Percentiles rank a stretch among this genome's conserved stretches.
These are phyloP conservation scores for Callocephalon fimbriatum DNA, from an alignment of 2,113 vertebrate species.

Conservation along the genomic window DNA sequence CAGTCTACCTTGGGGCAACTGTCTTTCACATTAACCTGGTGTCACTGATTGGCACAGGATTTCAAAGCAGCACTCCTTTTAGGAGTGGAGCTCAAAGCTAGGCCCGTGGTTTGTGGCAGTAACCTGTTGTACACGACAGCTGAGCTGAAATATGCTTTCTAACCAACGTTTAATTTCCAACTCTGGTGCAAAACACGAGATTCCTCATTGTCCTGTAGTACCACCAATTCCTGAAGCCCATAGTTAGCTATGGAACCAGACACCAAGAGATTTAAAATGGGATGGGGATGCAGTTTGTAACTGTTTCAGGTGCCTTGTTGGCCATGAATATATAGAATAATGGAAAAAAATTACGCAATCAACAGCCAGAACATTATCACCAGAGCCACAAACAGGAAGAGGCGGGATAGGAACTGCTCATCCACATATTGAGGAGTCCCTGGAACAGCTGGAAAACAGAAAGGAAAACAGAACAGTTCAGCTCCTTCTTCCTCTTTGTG, in stretches of 20 bases:
- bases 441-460: conserved; percentile 85
- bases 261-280: conserved; percentile 57
- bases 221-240: conserved; percentile 50
- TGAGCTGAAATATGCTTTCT: conserved; percentile 10
- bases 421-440: conserved; percentile 96
- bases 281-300: conserved; percentile 58
- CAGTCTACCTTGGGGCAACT: neutral
- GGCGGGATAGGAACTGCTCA: conserved; percentile 97
- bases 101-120: conserved; percentile 32
- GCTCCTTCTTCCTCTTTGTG: neutral
- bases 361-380: conserved; percentile 99
- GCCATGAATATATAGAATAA: conserved; percentile 18
- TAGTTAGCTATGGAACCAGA: conserved; percentile 59
- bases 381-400: conserved; percentile 96
- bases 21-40: conserved; percentile 12
- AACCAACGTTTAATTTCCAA: conserved; percentile 63
- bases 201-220: conserved; percentile 54
- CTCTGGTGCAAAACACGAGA: conserved; percentile 57
- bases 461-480: conserved; percentile 41
- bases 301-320: conserved; percentile 52
- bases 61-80: conserved; percentile 49
- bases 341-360: conserved; percentile 84
- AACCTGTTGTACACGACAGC: conserved; percentile 27
- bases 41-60: conserved; percentile 51
- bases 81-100: conserved; percentile 24